Base-by-base conservation (phyloP, 2,888 invertebrate genomes). In the Ethmia dodecea region DNA sequence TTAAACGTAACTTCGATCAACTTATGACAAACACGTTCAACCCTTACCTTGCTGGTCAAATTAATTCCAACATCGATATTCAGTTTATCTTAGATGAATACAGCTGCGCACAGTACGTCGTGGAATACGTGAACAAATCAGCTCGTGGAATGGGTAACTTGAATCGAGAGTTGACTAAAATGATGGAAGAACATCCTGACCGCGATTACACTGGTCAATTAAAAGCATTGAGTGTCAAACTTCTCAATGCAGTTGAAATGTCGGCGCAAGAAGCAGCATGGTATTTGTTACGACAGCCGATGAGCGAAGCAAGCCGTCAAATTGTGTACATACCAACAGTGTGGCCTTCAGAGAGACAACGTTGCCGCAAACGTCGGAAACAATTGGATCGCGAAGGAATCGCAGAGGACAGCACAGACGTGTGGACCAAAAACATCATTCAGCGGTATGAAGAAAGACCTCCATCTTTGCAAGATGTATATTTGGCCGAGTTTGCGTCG, bases 241-340 rank as follows among this genome's bases (percentile, higher is more conserved):
- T 74, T 9, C 48, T 75, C 1, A 67, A 76, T 32, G 40, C 48
- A 32, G 55, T 62, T 27, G 74, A 75, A 42, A 74, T 75, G 47
- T 49, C 62, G 4, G 55, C 54, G 35, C 74, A 76, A 61, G 73
- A 75, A 59, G 72, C 73, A 39, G 77, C 76, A 34, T 79, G 75
- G 75, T 78, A 61, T 57, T 40, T 81, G 2, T 40, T 83, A 28
- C 48, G 74, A 16, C 53, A 72, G 40, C 70, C 72, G 6, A 81
- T 79, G 76, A 63, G 61, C 10, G 54, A 50, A 45, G 32, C 55
- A 35, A 65, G 61, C 4, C 28, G 37, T 26, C 37, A 43, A 27
- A 37, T 68, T 34, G 54, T 54, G 28, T 67, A 60, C 47, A 74
- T 73, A 3, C 58, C 65, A 20, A 73, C 69, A 16, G 42, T 61